Base-by-base conservation (phyloP, 2,888 invertebrate genomes). In the Epsilonema sp. region DNA sequence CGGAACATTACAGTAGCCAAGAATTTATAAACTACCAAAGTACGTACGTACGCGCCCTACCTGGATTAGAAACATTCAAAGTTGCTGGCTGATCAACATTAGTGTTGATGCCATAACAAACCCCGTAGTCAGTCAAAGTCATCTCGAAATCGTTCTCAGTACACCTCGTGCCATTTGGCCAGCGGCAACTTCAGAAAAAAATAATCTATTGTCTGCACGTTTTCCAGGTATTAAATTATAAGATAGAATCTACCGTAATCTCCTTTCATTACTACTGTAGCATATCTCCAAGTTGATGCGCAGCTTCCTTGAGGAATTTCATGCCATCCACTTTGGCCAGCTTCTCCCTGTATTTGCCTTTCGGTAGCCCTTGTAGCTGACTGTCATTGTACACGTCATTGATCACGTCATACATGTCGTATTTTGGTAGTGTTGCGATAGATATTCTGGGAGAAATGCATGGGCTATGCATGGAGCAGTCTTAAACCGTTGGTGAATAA, bases 361-460 rank as follows among this genome's bases (percentile, higher is more conserved):
- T 4, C 3, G 22, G 3, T 23, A n/a, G 21, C 11, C 4, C 4
- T n/a, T 22, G 39, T 4, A 23, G 16, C 24, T 16, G 16, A 16
- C 45, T 25, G 8, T 36, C 47, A 25, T 45, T 47, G 26, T 46
- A 47, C 16, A 47, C 23, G 5, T 26, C 36, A 8, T 37, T 16
- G 8, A 47, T 26, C 8, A 47, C 47, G 20, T 46, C 44, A 22
- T 26, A 47, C 47, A 47, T 47, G n/a, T 46, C 19, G 45, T 31
- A 46, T 23, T 46, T 22, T 16, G 46, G 26, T 20, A 19, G 5
- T 16, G 42, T 22, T 16, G 47, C 31, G 31, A 8, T 31, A 13
- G 31, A 31, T 16, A 31, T 31, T 31, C 16, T 31, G 31, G 31
- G 31, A 13, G 31, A n/a, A n/a, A n/a, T n/a, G n/a, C n/a, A n/a